Percentiles rank a stretch among this genome's conserved stretches.
phyloP scores from a whole-genome alignment of 2,888 invertebrate species.

The Eumacrocentrus americanus region DNA sequence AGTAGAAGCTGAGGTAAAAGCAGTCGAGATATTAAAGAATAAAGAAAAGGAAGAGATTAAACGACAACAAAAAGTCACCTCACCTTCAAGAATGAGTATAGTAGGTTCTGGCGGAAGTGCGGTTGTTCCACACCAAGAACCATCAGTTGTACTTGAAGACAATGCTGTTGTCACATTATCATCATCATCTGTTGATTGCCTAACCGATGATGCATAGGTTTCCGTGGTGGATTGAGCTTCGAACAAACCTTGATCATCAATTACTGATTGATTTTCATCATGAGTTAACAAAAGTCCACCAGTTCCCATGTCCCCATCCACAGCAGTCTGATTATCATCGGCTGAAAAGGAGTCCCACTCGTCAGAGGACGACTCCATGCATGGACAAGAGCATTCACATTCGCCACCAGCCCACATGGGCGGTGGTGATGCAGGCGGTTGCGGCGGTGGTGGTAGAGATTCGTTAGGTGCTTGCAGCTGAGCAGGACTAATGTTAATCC shows the following conservation, averaged over 20 bases:
- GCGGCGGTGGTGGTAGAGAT: constrained; percentile 52
- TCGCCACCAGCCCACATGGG: constrained; percentile 70
- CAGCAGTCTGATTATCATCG: constrained; percentile 26
- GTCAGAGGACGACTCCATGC: constrained; percentile 64
- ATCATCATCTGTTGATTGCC: constrained; percentile 16
- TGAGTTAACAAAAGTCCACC: not conserved
- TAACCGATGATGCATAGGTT: constrained; percentile 28
- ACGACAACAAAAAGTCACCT: constrained; percentile 47
- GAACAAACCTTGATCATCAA: constrained; percentile 28
- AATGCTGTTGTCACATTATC: constrained; percentile 40
- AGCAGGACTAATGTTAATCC: constrained; percentile 66
- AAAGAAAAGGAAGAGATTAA: not conserved
- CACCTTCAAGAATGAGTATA: constrained; percentile 88
- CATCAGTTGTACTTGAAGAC: constrained; percentile 8
- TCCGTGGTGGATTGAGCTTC: constrained; percentile 35
- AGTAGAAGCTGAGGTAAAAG: too few relatives aligned
- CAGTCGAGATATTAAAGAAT: too few relatives aligned
- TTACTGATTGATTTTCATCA: constrained; percentile 7
- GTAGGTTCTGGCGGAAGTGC: constrained; percentile 71
- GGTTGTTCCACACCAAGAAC: constrained; percentile 55
- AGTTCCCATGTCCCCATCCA: constrained; percentile 27
- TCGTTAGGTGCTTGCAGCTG: constrained; percentile 42
- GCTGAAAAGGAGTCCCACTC: constrained; percentile 50
- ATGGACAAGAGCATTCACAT: constrained; percentile 78
- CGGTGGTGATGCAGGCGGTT: constrained; percentile 48